These are phyloP conservation scores for Neopipo cinnamomea DNA, from an alignment of 2,113 vertebrate genomes.

Conservation along the genomic window DNA sequence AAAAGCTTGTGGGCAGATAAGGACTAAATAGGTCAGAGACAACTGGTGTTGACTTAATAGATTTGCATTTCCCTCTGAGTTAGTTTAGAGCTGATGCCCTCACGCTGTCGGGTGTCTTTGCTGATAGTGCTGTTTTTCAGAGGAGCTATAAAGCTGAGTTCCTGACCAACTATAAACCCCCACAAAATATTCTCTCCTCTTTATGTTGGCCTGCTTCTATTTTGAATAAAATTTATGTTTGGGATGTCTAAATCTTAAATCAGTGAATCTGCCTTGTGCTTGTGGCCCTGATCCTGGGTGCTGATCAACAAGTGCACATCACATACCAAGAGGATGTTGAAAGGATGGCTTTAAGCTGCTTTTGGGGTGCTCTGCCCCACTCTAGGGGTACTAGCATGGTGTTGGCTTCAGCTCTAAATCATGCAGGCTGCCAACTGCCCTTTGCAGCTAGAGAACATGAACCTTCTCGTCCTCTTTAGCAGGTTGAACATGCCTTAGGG, in stretches of 20 bases:
- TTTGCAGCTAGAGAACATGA: not conserved
- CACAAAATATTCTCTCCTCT: not conserved
- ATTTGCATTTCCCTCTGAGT: constrained; percentile 57
- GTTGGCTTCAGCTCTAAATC: not conserved
- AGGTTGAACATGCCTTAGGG: not conserved
- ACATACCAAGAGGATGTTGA: not conserved
- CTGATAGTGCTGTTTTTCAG: constrained; percentile 43
- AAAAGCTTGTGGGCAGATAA: constrained; percentile 60
- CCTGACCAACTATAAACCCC: not conserved
- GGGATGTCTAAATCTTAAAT: not conserved
- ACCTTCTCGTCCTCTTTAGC: not conserved
- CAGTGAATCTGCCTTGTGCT: not conserved
- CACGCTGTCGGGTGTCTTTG: constrained; percentile 32
- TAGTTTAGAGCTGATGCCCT: constrained; percentile 57
- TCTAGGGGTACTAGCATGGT: not conserved
- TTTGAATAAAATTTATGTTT: not conserved
- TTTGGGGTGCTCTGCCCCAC: not conserved
- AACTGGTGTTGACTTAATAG: constrained; percentile 66
- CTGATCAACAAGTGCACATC: not conserved
- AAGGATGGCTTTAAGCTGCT: not conserved
- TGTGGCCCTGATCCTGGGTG: not conserved
- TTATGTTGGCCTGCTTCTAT: not conserved
- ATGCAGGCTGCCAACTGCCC: not conserved
- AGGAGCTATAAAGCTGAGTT: constrained; percentile 23
- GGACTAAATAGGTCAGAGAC: constrained; percentile 65